A percentile compares a stretch with the other conserved stretches of the same genome.
Conservation (phyloP, 2,797 vertebrate genomes). For the Thripadectes ignobilis region DNA sequence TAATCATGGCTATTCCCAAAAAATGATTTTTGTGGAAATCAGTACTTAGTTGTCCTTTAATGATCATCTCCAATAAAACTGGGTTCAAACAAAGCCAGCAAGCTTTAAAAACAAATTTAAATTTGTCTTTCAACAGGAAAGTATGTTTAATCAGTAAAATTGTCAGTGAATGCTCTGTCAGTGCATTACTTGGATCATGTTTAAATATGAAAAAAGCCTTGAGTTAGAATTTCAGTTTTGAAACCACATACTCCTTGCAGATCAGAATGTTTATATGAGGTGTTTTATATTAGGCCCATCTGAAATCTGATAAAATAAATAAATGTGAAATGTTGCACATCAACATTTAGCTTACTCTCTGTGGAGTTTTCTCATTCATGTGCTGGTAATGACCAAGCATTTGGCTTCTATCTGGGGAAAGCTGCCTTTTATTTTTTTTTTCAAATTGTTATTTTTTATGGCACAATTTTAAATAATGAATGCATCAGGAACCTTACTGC, state of each 20-base stretch:
- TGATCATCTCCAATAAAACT: background rate
- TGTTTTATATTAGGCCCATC: background rate
- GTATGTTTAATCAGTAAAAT: background rate
- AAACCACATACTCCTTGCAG: background rate
- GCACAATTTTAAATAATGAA: background rate
- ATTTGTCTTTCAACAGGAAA: background rate
- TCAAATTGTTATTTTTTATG: background rate
- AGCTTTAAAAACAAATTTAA: background rate
- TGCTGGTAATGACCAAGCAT: background rate
- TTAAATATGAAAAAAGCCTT: background rate
- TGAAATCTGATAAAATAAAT: conserved; percentile 16
- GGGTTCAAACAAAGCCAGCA: background rate
- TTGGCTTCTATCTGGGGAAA: background rate
- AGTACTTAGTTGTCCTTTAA: background rate
- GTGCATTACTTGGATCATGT: background rate
- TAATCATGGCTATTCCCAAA: background rate
- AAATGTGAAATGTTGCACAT: background rate
- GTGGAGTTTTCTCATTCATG: background rate
- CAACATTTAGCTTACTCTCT: background rate
- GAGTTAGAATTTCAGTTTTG: background rate
- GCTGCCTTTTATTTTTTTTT: background rate
- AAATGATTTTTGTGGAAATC: background rate
- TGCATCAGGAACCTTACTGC: background rate
- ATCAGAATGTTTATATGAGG: background rate
- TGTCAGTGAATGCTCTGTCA: background rate